Base-by-base conservation (phyloP, 1,140 invertebrate genomes). In the Zaprionus ornatus region DNA sequence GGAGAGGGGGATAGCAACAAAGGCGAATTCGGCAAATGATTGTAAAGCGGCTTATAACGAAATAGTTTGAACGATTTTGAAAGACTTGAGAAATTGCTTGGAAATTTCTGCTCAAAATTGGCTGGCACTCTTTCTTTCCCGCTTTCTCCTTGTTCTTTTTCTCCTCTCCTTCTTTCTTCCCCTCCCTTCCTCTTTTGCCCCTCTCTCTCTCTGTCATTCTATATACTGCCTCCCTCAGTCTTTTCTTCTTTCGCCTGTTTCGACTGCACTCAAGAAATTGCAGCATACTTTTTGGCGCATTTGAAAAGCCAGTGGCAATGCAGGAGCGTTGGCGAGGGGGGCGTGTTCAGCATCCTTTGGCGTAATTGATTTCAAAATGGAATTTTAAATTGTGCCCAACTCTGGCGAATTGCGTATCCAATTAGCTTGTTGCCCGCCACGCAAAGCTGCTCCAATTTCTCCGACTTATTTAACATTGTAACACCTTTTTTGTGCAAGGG, bases 391-490 rank as follows among this genome's bases (percentile, higher is more conserved):
- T n/a, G 52, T 5, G 5, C 25, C 10, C 15, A 15, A 12, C 50
- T 15, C 50, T 12, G 15, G 4, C 7, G 40, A 4, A 27, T 25
- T 27, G 21, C 19, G 21, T 12, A 55, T 55, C 25, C 52, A 55
- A 55, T 55, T 55, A 55, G 52, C 52, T 29, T 17, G 19, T 55
- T 27, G 21, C 21, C 10, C 1, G 19, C 48, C 48, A 52, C 17
- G 1, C 40, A 45, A n/a, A 15, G 15, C 15, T n/a, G 45, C 17
- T 50, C 19, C 45, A 50, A 23, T 50, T 50, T 19, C 45, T 17
- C 2, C 45, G 45, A 50, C 19, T 19, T 50, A 50, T 50, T 50
- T 32, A 21, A 57, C 55, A 66, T 37, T 66, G 64, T 66, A 66
- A 66, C 64, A 66, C 64, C 64, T 66, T 66, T 63, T 60, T 6